Conservation (phyloP, 2,113 vertebrate genomes). For the Charina bottae region DNA sequence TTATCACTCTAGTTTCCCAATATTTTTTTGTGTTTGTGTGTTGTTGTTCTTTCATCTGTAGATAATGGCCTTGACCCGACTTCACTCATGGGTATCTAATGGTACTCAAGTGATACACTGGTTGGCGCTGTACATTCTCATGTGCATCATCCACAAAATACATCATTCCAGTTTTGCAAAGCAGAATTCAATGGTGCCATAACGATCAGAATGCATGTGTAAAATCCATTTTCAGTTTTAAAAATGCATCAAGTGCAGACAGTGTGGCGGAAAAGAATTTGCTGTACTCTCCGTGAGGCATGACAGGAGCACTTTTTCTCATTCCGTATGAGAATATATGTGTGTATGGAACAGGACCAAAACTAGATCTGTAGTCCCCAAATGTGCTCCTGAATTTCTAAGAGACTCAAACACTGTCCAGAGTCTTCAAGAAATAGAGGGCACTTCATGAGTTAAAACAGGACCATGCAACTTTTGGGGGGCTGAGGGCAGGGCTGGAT, state of each 20-base stretch:
- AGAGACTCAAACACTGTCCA: background rate
- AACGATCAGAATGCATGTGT: too few relatives aligned
- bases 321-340: background rate
- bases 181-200: background rate
- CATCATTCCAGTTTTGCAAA: background rate
- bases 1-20: background rate
- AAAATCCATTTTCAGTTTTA: background rate
- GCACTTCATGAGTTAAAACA: background rate
- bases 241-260: background rate
- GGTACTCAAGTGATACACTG: background rate
- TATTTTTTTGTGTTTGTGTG: background rate
- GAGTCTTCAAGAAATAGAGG: background rate
- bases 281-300: background rate
- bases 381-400: background rate
- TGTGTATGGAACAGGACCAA: background rate
- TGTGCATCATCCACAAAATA: background rate
- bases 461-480: background rate
- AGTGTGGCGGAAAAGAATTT: background rate
- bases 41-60: background rate
- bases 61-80: background rate
- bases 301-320: background rate
- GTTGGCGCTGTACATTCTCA: background rate
- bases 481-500: background rate
- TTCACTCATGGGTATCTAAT: background rate
- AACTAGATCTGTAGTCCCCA: background rate